Percentiles rank a stretch among this genome's conserved stretches.
Conservation (phyloP, 2,888 invertebrate species). For the Athalia cordata region DNA sequence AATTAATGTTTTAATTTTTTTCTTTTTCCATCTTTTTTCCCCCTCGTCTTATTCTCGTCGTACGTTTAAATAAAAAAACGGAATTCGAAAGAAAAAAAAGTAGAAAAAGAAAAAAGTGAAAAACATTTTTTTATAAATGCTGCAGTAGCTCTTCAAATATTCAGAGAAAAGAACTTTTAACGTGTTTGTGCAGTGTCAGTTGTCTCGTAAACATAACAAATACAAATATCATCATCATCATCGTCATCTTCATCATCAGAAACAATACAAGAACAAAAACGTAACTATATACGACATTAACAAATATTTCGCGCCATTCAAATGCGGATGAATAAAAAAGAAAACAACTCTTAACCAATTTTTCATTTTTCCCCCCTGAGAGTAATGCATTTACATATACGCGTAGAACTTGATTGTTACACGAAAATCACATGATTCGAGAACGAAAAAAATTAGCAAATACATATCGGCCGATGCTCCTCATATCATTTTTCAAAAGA, state of each 20-base stretch:
- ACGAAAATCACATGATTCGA: too few relatives aligned
- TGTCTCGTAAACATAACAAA: constrained; percentile 66
- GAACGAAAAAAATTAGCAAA: too few relatives aligned
- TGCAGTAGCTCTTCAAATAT: background rate
- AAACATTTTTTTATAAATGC: constrained; percentile 26
- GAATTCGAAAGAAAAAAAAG: too few relatives aligned
- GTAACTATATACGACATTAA: constrained; percentile 68
- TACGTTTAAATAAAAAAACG: background rate
- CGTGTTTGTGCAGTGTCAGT: constrained; percentile 23
- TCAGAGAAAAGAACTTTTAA: too few relatives aligned
- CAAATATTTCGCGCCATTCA: constrained; percentile 55
- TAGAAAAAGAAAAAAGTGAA: constrained; percentile 10
- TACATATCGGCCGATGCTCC: background rate
- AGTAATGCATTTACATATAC: background rate
- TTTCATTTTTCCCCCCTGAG: constrained; percentile 28
- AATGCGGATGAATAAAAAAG: constrained; percentile 41
- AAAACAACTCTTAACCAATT: constrained; percentile 40
- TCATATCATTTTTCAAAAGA: background rate
- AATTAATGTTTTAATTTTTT: constrained; percentile 47
- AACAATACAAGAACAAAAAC: constrained; percentile 69
- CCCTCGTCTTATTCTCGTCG: constrained; percentile 48
- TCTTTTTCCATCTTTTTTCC: constrained; percentile 53
- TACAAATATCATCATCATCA: constrained; percentile 47
- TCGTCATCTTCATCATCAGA: constrained; percentile 46
- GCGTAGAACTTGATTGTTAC: too few relatives aligned